Percentiles rank a stretch among this genome's conserved stretches.
phyloP scores from a whole-genome alignment of 2,797 vertebrate genomes.

The Galaxias olidus region DNA sequence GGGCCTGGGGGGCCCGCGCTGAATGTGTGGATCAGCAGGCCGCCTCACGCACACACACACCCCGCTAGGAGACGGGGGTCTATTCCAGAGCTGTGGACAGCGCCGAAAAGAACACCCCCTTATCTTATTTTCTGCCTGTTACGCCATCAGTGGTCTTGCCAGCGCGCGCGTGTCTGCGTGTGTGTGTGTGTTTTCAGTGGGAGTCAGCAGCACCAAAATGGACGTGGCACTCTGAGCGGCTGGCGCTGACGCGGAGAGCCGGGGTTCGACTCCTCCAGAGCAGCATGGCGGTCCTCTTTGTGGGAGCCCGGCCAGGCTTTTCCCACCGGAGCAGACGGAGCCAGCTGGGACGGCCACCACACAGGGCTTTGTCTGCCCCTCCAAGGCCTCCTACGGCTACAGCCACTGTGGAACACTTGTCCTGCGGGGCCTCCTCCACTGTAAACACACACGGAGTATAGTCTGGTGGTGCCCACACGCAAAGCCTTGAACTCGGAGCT shows the following conservation, averaged over 20 bases:
- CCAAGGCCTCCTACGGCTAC: too few relatives aligned
- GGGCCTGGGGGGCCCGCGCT: constrained; percentile 31
- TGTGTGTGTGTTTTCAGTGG: constrained; percentile 46
- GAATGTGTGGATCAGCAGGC: constrained; percentile 54
- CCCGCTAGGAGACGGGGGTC: too few relatives aligned
- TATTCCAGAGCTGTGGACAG: too few relatives aligned
- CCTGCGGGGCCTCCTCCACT: too few relatives aligned
- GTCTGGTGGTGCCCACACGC: too few relatives aligned
- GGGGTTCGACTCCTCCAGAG: constrained; percentile 45
- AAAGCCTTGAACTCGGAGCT: constrained; percentile 28
- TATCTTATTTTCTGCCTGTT: constrained; percentile 77
- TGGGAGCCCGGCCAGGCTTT: too few relatives aligned
- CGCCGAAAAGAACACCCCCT: too few relatives aligned
- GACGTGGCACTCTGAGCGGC: constrained; percentile 32
- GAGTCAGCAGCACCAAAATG: constrained; percentile 61
- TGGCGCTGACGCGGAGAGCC: constrained; percentile 50
- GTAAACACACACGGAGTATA: too few relatives aligned
- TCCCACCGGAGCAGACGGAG: too few relatives aligned
- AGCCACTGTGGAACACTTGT: constrained; percentile 20
- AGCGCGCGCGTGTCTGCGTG: constrained; percentile 35
- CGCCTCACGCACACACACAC: constrained; percentile 18
- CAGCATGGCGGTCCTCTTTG: too few relatives aligned
- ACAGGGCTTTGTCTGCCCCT: too few relatives aligned
- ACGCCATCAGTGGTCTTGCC: constrained; percentile 40
- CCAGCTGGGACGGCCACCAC: too few relatives aligned